Percentiles rank a stretch among this genome's conserved stretches.
Evolutionary conservation across 92 coral and sea anemone species (phyloP).

Genomic region (Zoanthus solanderi): DNA sequence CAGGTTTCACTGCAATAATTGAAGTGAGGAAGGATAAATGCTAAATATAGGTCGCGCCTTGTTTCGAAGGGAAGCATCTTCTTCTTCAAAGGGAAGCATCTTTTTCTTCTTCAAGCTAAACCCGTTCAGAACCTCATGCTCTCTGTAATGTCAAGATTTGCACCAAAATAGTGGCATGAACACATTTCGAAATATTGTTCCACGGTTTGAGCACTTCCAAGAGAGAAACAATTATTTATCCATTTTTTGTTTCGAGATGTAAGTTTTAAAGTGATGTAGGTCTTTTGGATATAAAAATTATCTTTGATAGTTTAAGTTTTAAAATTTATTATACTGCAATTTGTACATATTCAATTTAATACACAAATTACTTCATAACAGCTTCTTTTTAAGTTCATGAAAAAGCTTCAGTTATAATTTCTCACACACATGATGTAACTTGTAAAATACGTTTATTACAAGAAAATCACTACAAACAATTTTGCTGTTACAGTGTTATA

Average conservation of each 20-base stretch:
- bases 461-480: background rate
- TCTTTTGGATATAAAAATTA: slow-evolving; percentile 1
- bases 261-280: background rate
- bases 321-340: slow-evolving; percentile 21
- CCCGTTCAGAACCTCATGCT: slow-evolving; percentile 7
- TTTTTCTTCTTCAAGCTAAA: background rate
- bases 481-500: background rate
- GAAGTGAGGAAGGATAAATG: too few relatives aligned
- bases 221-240: background rate
- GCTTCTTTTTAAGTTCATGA: background rate
- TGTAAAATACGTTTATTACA: background rate
- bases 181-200: background rate
- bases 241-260: background rate
- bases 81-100: too few relatives aligned
- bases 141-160: slow-evolving; percentile 6
- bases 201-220: slow-evolving; percentile 3
- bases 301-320: slow-evolving; percentile 22
- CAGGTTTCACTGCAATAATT: too few relatives aligned
- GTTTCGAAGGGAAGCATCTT: too few relatives aligned
- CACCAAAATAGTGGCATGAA: slow-evolving; percentile 10
- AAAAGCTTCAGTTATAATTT: background rate
- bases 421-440: background rate
- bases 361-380: slow-evolving; percentile 3
- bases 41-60: too few relatives aligned
- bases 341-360: slow-evolving; percentile 18